Evolutionary conservation across 2,888 invertebrate genomes (phyloP), one percentile per base, ranked within the genome.

Genomic region (Athalia rosae): DNA sequence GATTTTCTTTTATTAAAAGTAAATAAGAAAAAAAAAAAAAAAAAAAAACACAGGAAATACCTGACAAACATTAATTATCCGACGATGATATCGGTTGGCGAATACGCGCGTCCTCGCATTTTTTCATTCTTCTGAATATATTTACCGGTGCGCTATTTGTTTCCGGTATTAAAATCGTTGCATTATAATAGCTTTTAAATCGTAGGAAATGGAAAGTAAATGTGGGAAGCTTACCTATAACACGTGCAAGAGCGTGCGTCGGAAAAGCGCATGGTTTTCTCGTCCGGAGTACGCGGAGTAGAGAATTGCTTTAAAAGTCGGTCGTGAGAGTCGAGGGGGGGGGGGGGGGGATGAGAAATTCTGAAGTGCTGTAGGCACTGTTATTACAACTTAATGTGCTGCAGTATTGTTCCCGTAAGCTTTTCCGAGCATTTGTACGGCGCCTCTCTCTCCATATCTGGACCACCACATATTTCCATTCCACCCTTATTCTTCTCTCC

Each of bases 351-450:
- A 50, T 76, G 64, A 79, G 77, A 73, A 81, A 79, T 77, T 77
- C 79, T 63, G 80, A 79, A 62, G 79, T 78, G 80, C 28, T 28
- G 28, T 28, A 28, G 28, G 28, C 81, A 81, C 84, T 82, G 84
- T 85, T 87, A 85, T 87, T 87, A 85, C 83, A 84, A 86, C 82
- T 85, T 85, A 85, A 85, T 85, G 84, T 84, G 79, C 28, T 28
- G 28, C 79, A 80, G 83, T 85, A 87, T 87, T 83, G 84, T 84
- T 84, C 81, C 78, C 81, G 77, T 82, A 81, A 85, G 83, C 85
- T 80, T 80, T 83, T 81, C 79, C 82, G 82, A 77, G 58, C 78
- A 79, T 80, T 81, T 80, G 80, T 80, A 80, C 80, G 76, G 13
- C 59, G 69, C 47, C 69, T 53, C 71, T 58, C 71, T 58, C 43